Evolutionary conservation across 2,797 vertebrate genomes (phyloP), one percentile per base, ranked within the genome.

Genomic region (Fratercula arctica): DNA sequence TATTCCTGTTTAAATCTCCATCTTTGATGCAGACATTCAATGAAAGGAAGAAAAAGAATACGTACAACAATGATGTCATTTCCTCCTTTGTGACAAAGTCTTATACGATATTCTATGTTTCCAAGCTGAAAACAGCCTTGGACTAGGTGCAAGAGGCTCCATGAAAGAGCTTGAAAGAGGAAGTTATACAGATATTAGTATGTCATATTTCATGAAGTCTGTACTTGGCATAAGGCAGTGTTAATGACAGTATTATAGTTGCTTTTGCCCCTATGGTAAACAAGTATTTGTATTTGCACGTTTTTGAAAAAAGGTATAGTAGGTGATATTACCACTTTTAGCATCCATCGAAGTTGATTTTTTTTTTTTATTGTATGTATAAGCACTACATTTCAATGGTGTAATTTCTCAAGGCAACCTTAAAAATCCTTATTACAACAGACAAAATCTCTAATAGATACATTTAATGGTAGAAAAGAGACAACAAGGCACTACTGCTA

Each of bases 51-150:
- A 61, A 90, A 86, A 48, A 60, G 7, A 61, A 54, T 8, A 72
- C 5, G 16, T 18, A 39, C 11, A 23, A 13, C 13, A 50, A 24
- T 21, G 16, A 87, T 5, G 1, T 14, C 0, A 1, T 53, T 61
- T 64, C 24, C 10, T 57, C 46, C 20, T 72, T n/a, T 64, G 17
- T 17, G 9, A 83, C 39, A 37, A 66, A 24, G 29, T 46, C 46
- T 43, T 64, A 33, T 1, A 43, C 8, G 60, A 29, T 37, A 81
- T 25, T 72, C 41, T 66, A 0, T 20, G 15, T 45, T 56, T 76
- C 81, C 56, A 66, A 50, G 59, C 24, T 56, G 41, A 50, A 76
- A 75, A 37, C 19, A 57, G 61, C 17, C n/a, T 37, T 46, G 33
- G 25, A 57, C 31, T 43, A 68, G 31, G 68, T 43, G 35, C 17